phyloP scores from a whole-genome alignment of 2,797 vertebrate species.

The Peromyscus aztecus region DNA sequence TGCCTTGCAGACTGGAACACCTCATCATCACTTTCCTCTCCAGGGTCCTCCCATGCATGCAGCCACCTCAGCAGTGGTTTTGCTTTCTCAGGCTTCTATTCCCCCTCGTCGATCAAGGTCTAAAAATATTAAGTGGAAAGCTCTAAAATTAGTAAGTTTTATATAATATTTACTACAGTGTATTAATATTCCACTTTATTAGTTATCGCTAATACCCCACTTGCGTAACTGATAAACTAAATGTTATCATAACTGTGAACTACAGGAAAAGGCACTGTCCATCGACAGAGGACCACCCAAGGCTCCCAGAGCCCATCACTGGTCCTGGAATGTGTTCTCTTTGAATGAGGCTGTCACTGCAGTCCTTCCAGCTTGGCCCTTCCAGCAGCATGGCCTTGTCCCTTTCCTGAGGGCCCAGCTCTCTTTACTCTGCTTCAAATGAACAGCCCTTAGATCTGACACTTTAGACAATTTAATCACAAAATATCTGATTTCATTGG shows the following conservation, averaged over 20 bases:
- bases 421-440: too few relatives aligned
- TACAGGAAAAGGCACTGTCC: background rate
- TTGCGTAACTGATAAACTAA: background rate
- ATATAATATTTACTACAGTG: background rate
- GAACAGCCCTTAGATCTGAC: background rate
- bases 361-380: too few relatives aligned
- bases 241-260: background rate
- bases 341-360: accelerated
- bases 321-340: too few relatives aligned
- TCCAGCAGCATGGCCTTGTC: background rate
- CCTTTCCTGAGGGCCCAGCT: background rate
- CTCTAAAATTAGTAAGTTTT: background rate
- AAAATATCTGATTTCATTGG: background rate
- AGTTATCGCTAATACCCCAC: background rate
- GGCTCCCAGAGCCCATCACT: too few relatives aligned
- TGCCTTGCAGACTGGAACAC: accelerated
- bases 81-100: background rate
- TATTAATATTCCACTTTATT: background rate
- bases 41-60: background rate
- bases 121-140: background rate
- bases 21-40: too few relatives aligned
- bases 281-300: background rate
- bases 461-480: accelerated
- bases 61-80: background rate
- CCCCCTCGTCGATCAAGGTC: background rate